Conservation (phyloP, 2,888 invertebrate genomes). For the Subacronicta megacephala region DNA sequence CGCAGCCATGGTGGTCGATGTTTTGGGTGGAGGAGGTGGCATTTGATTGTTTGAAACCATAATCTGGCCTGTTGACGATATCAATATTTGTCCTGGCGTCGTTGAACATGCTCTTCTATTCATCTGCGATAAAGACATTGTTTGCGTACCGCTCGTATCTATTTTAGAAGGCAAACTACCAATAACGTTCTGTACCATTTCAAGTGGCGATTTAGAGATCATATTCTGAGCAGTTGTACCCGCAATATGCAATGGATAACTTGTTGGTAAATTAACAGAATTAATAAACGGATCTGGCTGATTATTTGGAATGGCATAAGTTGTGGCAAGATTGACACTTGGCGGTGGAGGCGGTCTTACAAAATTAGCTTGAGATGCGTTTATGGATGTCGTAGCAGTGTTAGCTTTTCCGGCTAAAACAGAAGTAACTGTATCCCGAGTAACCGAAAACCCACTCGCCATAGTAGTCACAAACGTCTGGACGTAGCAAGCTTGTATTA, state of each 20-base stretch:
- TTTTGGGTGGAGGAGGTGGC: constrained; percentile 91
- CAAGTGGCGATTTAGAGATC: constrained; percentile 91
- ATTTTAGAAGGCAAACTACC: constrained; percentile 90
- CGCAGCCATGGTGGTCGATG: constrained; percentile 89
- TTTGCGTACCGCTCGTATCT: constrained; percentile 82
- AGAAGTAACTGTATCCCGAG: constrained; percentile 95
- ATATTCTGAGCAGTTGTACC: constrained; percentile 87
- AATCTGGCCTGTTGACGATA: constrained; percentile 93
- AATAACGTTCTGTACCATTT: constrained; percentile 94
- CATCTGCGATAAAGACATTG: constrained; percentile 68
- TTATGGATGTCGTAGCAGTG: constrained; percentile 93
- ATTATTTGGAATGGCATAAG: constrained; percentile 84
- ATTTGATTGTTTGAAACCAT: constrained; percentile 92
- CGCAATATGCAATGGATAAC: constrained; percentile 83
- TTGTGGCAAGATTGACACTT: constrained; percentile 81
- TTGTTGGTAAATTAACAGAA: constrained; percentile 84
- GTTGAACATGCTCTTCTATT: constrained; percentile 68
- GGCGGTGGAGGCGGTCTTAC: constrained; percentile 81
- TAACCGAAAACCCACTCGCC: constrained; percentile 93
- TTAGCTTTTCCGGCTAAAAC: constrained; percentile 94
- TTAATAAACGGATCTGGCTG: constrained; percentile 86
- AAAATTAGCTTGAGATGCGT: constrained; percentile 88
- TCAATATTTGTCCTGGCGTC: constrained; percentile 92
- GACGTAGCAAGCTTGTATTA: constrained; percentile 82
- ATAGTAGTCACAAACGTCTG: constrained; percentile 85